Evolutionary conservation across 2,113 vertebrate species (phyloP), one percentile per base, ranked within the genome.

Genomic region (Nibea coibor): DNA sequence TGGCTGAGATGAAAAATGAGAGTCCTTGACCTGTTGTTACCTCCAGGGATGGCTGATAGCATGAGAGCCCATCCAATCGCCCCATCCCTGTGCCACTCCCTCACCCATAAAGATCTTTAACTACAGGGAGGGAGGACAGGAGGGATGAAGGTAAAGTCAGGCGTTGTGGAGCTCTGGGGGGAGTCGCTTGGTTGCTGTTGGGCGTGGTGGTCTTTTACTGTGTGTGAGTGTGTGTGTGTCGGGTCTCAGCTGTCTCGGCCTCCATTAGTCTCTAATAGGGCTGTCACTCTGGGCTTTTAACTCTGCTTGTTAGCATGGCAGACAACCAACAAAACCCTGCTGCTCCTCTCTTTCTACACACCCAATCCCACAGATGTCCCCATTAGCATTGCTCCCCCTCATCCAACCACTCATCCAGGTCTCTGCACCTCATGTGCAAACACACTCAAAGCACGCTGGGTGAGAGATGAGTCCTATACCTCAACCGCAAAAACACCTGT

Each of bases 201-300:
- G 90, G 90, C 24, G 90, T 91, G 91, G 89, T 88, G 62, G 62
- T 80, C 77, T 87, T 83, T 84, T 80, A 78, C 15, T 76, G 75
- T 69, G 73, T 79, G 66, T 68, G 72, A 12, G 42, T 45, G 43
- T 45, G 43, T 14, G 43, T 79, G 75, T 69, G 72, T 81, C 28
- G 81, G 88, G 90, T 83, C 91, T 87, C 93, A 94, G 93, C 92
- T 95, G 93, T 92, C 90, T 91, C 76, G 80, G 83, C 69, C 81
- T 93, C 93, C 93, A 94, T 95, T 94, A 95, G 92, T 43, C 77
- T 84, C 88, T 94, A 93, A 94, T 91, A 92, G 90, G 89, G 81
- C 89, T 88, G 88, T 93, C 87, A 93, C 84, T 89, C 86, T 69
- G 71, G 78, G 94, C 94, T 94, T 94, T 95, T 93, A 94, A 87